A percentile compares a stretch with the other conserved stretches of the same genome.
Conservation (phyloP, 2,888 invertebrate genomes). For the Ennomos quercinarius region DNA sequence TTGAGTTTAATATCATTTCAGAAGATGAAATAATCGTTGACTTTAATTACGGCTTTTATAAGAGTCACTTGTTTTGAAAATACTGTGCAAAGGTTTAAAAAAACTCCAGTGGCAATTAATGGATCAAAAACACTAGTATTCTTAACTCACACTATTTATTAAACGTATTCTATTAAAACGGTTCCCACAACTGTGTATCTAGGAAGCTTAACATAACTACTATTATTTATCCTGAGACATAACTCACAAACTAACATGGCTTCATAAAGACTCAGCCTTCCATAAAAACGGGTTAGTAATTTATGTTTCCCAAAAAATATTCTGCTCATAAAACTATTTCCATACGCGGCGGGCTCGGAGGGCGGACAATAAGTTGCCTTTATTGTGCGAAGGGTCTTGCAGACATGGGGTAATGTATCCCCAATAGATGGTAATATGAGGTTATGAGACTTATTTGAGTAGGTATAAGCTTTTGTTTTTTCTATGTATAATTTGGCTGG, state of each 20-base stretch:
- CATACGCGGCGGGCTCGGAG: constrained; percentile 11
- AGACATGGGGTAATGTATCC: constrained; percentile 10
- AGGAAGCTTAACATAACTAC: constrained; percentile 5
- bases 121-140: too few relatives aligned
- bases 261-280: constrained; percentile 17
- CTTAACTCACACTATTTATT: too few relatives aligned
- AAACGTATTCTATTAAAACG: background rate
- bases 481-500: background rate
- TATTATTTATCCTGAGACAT: background rate
- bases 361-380: constrained; percentile 24
- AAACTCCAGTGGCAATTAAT: too few relatives aligned
- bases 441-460: constrained; percentile 10
- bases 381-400: constrained; percentile 17
- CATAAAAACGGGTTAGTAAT: constrained; percentile 20
- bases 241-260: constrained; percentile 12
- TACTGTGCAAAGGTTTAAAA: too few relatives aligned
- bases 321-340: constrained; percentile 18
- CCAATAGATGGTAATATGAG: constrained; percentile 16
- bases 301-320: constrained; percentile 13
- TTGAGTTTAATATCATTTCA: too few relatives aligned
- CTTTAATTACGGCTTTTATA: too few relatives aligned
- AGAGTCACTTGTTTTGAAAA: too few relatives aligned
- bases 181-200: background rate
- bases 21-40: too few relatives aligned
- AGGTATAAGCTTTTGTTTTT: constrained; percentile 9